Evolutionary conservation across 2,113 vertebrate genomes (phyloP).

Genomic region (Gymnogyps californianus): DNA sequence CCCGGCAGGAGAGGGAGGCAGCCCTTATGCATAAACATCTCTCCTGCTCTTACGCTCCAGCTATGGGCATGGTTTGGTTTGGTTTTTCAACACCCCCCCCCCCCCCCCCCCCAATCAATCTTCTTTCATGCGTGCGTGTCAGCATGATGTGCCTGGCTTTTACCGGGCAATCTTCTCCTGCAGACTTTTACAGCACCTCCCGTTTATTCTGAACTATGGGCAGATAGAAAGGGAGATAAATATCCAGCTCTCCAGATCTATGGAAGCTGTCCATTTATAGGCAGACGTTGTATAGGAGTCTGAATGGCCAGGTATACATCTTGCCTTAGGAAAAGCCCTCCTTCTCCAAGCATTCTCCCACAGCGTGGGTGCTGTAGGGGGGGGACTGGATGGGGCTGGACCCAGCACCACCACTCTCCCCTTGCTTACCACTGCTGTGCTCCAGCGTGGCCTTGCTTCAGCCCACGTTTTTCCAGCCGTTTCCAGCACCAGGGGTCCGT

Average conservation of each 20-base stretch:
- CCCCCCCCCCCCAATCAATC: neutral
- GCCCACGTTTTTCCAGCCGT: accelerated
- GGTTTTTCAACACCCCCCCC: too few species aligned
- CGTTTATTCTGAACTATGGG: neutral
- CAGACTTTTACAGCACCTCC: neutral
- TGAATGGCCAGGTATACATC: neutral
- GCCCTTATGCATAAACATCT: neutral
- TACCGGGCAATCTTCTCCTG: neutral
- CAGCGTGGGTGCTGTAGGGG: neutral
- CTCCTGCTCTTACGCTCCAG: neutral
- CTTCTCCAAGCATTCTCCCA: neutral
- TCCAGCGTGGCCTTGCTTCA: neutral
- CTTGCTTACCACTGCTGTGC: neutral
- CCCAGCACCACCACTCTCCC: accelerated
- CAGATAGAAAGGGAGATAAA: neutral
- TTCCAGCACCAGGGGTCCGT: accelerated
- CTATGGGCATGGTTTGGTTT: neutral
- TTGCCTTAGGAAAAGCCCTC: neutral
- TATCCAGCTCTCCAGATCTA: neutral
- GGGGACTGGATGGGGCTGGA: neutral
- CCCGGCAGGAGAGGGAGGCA: neutral
- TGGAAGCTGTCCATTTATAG: neutral
- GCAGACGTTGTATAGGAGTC: neutral
- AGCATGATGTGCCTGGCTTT: neutral
- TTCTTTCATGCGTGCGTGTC: neutral